Evolutionary conservation across 92 coral and sea anemone species (phyloP).

Genomic region (Zoanthus gigantus): DNA sequence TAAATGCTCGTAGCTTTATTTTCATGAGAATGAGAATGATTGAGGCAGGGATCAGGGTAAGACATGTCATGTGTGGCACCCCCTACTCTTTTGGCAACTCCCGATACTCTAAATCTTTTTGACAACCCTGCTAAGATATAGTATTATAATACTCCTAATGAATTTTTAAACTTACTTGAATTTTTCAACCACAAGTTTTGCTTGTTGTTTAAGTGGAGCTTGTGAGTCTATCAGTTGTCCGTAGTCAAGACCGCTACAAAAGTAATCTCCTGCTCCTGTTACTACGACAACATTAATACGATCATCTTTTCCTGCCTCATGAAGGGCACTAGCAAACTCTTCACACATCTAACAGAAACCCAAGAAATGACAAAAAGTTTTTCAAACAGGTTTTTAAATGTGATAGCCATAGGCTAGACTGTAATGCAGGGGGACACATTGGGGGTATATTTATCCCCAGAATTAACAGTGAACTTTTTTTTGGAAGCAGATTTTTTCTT

Average conservation of each 20-base stretch:
- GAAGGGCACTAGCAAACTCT: constrained; percentile 82
- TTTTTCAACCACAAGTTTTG: constrained; percentile 88
- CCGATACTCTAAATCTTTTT: too few relatives aligned
- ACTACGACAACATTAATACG: constrained; percentile 76
- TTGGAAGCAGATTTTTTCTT: too few relatives aligned
- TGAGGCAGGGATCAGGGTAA: too few relatives aligned
- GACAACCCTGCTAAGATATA: too few relatives aligned
- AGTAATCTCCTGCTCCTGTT: constrained; percentile 83
- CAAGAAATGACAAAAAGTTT: neutral
- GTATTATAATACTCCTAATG: neutral
- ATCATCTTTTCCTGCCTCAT: constrained; percentile 88
- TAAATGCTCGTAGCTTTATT: too few relatives aligned
- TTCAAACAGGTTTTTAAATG: neutral
- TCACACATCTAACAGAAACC: constrained; percentile 87
- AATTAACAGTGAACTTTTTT: too few relatives aligned
- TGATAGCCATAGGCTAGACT: too few relatives aligned
- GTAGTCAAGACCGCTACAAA: constrained; percentile 93
- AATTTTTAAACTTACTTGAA: constrained; percentile 77
- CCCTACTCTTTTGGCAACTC: too few relatives aligned
- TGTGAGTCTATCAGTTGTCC: constrained; percentile 54
- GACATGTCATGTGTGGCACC: too few relatives aligned
- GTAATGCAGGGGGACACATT: too few relatives aligned
- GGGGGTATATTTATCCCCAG: neutral
- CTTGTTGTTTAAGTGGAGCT: constrained; percentile 58
- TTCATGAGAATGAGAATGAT: too few relatives aligned